Evolutionary conservation across 2,888 invertebrate genomes (phyloP).

Genomic region (Diaphora mendica): DNA sequence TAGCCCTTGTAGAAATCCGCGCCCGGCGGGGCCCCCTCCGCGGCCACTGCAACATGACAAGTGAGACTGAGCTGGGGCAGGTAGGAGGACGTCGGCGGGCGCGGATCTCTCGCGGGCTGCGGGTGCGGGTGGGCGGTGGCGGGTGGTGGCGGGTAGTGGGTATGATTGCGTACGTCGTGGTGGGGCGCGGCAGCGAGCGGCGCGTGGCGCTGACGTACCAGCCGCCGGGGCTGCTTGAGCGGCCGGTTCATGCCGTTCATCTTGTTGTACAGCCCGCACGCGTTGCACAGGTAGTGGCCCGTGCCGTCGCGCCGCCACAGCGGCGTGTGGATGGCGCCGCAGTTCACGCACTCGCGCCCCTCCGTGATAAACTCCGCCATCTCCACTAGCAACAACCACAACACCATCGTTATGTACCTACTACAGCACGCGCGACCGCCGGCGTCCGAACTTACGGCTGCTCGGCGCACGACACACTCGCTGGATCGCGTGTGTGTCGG

Average conservation of each 20-base stretch:
- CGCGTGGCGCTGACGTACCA: slow-evolving; percentile 92
- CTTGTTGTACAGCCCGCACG: slow-evolving; percentile 99
- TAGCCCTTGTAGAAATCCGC: slow-evolving; percentile 95
- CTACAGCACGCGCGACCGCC: slow-evolving; percentile 26
- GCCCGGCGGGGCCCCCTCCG: slow-evolving; percentile 93
- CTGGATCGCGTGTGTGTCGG: not conserved
- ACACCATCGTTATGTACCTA: slow-evolving; percentile 30
- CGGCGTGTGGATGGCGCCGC: slow-evolving; percentile 98
- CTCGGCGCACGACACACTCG: too few species aligned
- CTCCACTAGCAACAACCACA: slow-evolving; percentile 76
- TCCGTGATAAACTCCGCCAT: slow-evolving; percentile 94
- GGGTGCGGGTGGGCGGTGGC: slow-evolving; percentile 49
- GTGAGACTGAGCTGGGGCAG: slow-evolving; percentile 57
- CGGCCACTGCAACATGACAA: slow-evolving; percentile 91
- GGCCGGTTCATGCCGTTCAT: slow-evolving; percentile 99
- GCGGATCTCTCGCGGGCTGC: slow-evolving; percentile 66
- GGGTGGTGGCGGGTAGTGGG: slow-evolving; percentile 55
- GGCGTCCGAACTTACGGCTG: slow-evolving; percentile 38
- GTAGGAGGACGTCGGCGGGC: slow-evolving; percentile 71
- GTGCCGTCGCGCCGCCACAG: slow-evolving; percentile 99
- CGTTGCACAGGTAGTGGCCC: slow-evolving; percentile 99
- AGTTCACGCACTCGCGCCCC: slow-evolving; percentile 99
- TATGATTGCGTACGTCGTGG: slow-evolving; percentile 72
- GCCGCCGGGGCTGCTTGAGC: slow-evolving; percentile 98
- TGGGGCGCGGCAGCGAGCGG: slow-evolving; percentile 75